Evolutionary conservation across 2,888 invertebrate genomes (phyloP).

Genomic region (Nycteola revayana): DNA sequence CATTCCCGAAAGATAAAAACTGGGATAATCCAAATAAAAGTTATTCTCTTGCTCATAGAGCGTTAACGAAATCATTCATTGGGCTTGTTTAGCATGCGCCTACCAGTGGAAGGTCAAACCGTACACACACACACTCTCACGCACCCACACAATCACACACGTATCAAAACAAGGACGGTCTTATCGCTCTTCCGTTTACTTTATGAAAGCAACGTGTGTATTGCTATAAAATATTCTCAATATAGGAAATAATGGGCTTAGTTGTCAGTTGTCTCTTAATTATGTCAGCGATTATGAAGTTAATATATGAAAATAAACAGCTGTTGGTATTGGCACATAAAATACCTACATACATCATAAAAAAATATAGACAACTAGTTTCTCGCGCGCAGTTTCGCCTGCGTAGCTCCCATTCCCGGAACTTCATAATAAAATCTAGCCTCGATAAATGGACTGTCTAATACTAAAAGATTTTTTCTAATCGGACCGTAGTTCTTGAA

Average conservation of each 20-base stretch:
- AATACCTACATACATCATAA: too few relatives aligned
- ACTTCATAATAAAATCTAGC: too few relatives aligned
- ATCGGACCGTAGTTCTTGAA: too few relatives aligned
- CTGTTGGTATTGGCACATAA: too few relatives aligned
- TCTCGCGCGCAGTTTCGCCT: too few relatives aligned
- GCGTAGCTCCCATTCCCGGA: too few relatives aligned
- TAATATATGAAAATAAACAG: not conserved
- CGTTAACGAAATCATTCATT: slow-evolving; percentile 23
- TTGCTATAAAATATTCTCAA: slow-evolving; percentile 21
- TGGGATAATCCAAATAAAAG: too few relatives aligned
- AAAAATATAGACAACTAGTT: too few relatives aligned
- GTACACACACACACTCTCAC: slow-evolving; percentile 38
- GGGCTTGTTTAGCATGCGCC: slow-evolving; percentile 49
- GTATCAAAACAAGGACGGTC: slow-evolving; percentile 49
- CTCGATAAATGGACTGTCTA: too few relatives aligned
- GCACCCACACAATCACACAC: slow-evolving; percentile 37
- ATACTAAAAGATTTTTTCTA: too few relatives aligned
- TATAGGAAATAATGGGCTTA: too few relatives aligned
- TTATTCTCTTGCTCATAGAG: slow-evolving; percentile 11
- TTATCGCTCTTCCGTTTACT: slow-evolving; percentile 57
- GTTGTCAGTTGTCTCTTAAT: slow-evolving; percentile 20
- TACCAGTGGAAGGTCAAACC: slow-evolving; percentile 66
- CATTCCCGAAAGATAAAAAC: too few relatives aligned
- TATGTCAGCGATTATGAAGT: slow-evolving; percentile 15
- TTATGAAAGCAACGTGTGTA: slow-evolving; percentile 47